These are phyloP conservation scores for Esox lucius DNA, from an alignment of 2,797 vertebrate genomes.

Conservation along the genomic window DNA sequence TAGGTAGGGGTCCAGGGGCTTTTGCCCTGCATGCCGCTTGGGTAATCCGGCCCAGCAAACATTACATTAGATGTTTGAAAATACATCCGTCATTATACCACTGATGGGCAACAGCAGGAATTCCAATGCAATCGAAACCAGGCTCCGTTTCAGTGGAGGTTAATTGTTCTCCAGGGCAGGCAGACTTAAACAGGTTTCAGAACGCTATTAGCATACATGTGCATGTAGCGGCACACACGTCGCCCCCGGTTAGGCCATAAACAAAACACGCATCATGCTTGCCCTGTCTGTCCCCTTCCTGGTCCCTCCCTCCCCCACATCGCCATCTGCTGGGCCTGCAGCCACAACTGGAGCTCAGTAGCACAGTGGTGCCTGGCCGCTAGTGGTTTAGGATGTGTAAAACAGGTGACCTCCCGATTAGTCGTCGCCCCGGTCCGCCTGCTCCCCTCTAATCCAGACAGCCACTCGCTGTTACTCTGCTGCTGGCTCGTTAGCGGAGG, in stretches of 20 bases:
- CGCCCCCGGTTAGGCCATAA: constrained; percentile 29
- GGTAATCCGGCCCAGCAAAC: not conserved
- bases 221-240: constrained; percentile 37
- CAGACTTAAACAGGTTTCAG: constrained; percentile 43
- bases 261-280: constrained; percentile 42
- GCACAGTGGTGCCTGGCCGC: not conserved
- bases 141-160: constrained; percentile 19
- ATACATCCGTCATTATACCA: constrained; percentile 23
- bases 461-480: constrained; percentile 17
- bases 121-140: not conserved
- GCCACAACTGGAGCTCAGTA: constrained; percentile 48
- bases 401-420: constrained; percentile 31
- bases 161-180: constrained; percentile 55
- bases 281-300: not conserved
- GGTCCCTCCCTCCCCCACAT: not conserved
- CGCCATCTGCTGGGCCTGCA: constrained; percentile 34
- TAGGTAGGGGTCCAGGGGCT: no score
- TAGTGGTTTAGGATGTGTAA: not conserved
- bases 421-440: not conserved
- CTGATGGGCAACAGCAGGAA: constrained; percentile 55
- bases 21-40: no score
- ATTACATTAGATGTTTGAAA: constrained; percentile 20
- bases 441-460: not conserved
- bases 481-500: constrained; percentile 54
- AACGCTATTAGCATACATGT: constrained; percentile 36